These are phyloP conservation scores for Anastrepha obliqua DNA, from an alignment of 1,140 invertebrate species.

Conservation along the genomic window DNA sequence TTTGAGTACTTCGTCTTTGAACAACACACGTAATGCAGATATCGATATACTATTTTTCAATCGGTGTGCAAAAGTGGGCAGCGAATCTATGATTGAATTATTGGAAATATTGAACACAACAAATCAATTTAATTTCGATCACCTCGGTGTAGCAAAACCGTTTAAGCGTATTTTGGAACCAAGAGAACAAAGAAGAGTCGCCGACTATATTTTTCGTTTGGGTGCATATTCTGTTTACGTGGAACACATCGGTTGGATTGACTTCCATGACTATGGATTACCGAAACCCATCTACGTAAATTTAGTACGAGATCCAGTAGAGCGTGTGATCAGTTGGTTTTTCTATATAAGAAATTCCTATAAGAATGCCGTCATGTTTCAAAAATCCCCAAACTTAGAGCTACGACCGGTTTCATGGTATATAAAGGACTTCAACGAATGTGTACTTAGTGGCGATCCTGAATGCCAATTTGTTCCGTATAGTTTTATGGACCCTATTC, in stretches of 20 bases:
- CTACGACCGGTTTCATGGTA: conserved; percentile 87
- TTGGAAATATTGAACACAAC: conserved; percentile 77
- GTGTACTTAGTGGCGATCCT: conserved; percentile 85
- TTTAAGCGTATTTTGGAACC: conserved; percentile 57
- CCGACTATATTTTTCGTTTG: conserved; percentile 60
- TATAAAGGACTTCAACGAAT: conserved; percentile 91
- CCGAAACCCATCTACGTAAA: conserved; percentile 92
- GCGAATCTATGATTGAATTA: conserved; percentile 90
- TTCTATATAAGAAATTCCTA: conserved; percentile 86
- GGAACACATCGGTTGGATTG: conserved; percentile 76
- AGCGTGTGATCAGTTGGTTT: conserved; percentile 93
- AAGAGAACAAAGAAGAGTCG: conserved; percentile 55
- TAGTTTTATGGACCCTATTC: conserved; percentile 83
- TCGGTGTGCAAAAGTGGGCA: conserved; percentile 84
- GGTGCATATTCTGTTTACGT: conserved; percentile 66
- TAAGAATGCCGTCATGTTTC: conserved; percentile 69
- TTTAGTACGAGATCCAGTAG: conserved; percentile 90
- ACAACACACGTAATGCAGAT: conserved; percentile 83
- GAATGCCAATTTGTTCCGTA: conserved; percentile 88
- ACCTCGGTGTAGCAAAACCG: conserved; percentile 55
- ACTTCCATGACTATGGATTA: conserved; percentile 81
- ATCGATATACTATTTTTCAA: conserved; percentile 88
- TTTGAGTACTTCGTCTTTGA: conserved; percentile 76
- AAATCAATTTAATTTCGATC: conserved; percentile 64
- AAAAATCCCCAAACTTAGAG: conserved; percentile 86